A percentile compares a stretch with the other conserved stretches of the same genome.
These are phyloP conservation scores for Agonopterix subpropinquella DNA, from an alignment of 2,888 invertebrate genomes.

Conservation along the genomic window DNA sequence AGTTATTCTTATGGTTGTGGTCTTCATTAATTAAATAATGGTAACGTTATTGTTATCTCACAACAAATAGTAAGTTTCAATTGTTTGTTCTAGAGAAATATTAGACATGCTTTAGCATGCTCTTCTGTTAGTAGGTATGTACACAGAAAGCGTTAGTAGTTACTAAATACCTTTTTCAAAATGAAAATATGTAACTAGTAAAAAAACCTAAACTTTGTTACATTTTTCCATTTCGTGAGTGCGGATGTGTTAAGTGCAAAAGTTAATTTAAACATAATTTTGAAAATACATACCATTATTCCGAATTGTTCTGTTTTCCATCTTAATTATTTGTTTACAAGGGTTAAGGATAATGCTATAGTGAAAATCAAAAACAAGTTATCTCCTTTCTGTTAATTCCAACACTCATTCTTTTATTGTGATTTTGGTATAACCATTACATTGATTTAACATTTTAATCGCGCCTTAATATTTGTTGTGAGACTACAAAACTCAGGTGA, in stretches of 20 bases:
- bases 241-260: slow-evolving; percentile 62
- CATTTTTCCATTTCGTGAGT: slow-evolving; percentile 54
- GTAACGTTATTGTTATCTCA: slow-evolving; percentile 53
- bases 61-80: slow-evolving; percentile 68
- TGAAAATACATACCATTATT: slow-evolving; percentile 65
- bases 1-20: too few relatives aligned
- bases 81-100: slow-evolving; percentile 5
- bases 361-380: slow-evolving; percentile 58
- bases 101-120: slow-evolving; percentile 41
- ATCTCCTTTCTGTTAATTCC: slow-evolving; percentile 73
- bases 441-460: slow-evolving; percentile 43
- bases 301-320: slow-evolving; percentile 29
- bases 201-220: slow-evolving; percentile 11
- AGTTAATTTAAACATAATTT: slow-evolving; percentile 46
- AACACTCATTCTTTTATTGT: slow-evolving; percentile 76
- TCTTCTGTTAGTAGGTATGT: slow-evolving; percentile 12
- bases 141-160: slow-evolving; percentile 22
- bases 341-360: slow-evolving; percentile 40
- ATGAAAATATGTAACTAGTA: slow-evolving; percentile 29
- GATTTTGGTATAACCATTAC: slow-evolving; percentile 63
- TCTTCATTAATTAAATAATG: too few relatives aligned
- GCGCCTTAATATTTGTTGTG: slow-evolving; percentile 74
- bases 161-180: slow-evolving; percentile 17
- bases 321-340: slow-evolving; percentile 32
- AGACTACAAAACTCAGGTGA: slow-evolving; percentile 53